Conservation (phyloP, 2,113 vertebrate genomes). For the Empidonax traillii region DNA sequence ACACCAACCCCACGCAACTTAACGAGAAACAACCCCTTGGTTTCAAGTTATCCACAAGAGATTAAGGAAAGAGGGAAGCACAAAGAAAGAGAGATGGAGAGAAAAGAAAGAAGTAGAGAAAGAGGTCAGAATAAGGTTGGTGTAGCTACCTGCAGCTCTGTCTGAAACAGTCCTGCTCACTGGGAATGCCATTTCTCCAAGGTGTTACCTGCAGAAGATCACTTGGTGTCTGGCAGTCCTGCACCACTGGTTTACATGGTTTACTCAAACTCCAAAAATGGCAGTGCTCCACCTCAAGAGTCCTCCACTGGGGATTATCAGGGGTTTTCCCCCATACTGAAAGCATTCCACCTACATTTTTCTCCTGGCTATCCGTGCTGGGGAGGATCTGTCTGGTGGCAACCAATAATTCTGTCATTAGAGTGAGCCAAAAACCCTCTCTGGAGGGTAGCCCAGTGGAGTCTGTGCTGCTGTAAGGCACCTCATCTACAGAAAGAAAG, state of each 20-base stretch:
- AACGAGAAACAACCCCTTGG: no score
- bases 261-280: not conserved
- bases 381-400: not conserved
- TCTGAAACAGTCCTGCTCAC: not conserved
- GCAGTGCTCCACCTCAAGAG: not conserved
- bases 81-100: no score
- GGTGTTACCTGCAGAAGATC: not conserved
- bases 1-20: no score
- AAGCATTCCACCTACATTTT: not conserved
- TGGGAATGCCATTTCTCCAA: not conserved
- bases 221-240: not conserved
- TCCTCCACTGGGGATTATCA: no score
- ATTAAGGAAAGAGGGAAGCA: no score
- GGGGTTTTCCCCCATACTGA: not conserved
- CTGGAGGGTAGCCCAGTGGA: not conserved
- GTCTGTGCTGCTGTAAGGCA: rapidly evolving
- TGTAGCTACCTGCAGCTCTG: not conserved
- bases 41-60: no score
- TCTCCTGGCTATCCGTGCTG: not conserved
- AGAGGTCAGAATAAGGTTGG: no score
- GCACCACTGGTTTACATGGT: not conserved
- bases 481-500: not conserved
- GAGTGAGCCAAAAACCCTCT: not conserved
- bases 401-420: not conserved
- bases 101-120: no score